Evolutionary conservation across 2,113 vertebrate genomes (phyloP), one percentile per base, ranked within the genome.

Genomic region (Albula glossodonta): DNA sequence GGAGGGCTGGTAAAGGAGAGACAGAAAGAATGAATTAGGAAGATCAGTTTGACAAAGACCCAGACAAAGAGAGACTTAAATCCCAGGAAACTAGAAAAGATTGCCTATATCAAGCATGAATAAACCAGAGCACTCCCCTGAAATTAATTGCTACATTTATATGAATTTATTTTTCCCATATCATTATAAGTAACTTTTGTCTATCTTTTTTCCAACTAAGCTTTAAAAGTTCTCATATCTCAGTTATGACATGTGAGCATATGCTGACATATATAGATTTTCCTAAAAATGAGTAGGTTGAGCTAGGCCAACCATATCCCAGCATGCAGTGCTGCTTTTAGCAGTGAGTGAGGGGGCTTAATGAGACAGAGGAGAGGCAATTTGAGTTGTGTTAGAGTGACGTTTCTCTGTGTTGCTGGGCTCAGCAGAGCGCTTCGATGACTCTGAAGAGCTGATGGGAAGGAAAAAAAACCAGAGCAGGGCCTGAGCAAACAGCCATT

Each of bases 1-100:
- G 95, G 90, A 99, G 94, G 84, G 98, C 97, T 97, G 91, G 0
- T n/a, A 84, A 88, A 86, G 90, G 81, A 94, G 4, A 77, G n/a
- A 74, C 17, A 74, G 22, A 74, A 9, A 31, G 70, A 7, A 9
- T 9, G 12, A 63, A 15, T 63, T 2, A 74, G 70, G n/a, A 22
- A 10, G 70, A 31, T 5, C 9, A 8, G 8, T 31, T 74, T 5
- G 17, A 25, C 8, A n/a, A 74, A 9, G 25, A 74, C 70, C 70
- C 70, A 74, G 70, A 31, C 22, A n/a, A 74, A 8, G 17, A 74
- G 70, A 74, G 22, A n/a, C 70, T 31, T 1, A 31, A 31, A 4
- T 8, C 70, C 8, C 7, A n/a, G 25, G 22, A 74, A 31, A 31
- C n/a, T 56, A 12, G 12, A 56, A 56, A 7, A 56, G 53, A 56